A percentile compares a stretch with the other conserved stretches of the same genome.
phyloP scores from a whole-genome alignment of 2,888 invertebrate genomes.

The Bhutanitis thaidina region DNA sequence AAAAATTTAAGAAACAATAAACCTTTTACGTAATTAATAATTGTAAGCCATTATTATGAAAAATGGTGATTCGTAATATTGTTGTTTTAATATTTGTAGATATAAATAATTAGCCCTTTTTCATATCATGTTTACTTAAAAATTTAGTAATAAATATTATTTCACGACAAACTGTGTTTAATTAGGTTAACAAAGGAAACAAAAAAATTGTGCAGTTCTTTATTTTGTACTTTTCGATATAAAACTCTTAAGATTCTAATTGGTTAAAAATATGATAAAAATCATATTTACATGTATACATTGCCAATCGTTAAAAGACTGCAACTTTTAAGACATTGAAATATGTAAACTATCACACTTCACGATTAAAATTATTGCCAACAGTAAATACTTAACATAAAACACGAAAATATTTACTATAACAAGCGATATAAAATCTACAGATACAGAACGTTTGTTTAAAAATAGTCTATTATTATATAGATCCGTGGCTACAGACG shows the following conservation, averaged over 20 bases:
- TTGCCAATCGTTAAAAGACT: slow-evolving; percentile 9
- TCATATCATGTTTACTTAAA: neutral
- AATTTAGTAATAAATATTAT: slow-evolving; percentile 5
- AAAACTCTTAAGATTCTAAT: slow-evolving; percentile 29
- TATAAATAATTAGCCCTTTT: neutral
- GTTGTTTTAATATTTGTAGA: no score
- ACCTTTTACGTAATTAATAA: no score
- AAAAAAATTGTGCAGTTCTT: slow-evolving; percentile 32
- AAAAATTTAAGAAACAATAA: no score
- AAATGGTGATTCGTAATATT: no score
- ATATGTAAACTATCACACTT: slow-evolving; percentile 1
- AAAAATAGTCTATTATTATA: no score
- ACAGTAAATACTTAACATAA: neutral
- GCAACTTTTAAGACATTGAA: slow-evolving; percentile 1
- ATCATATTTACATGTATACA: slow-evolving; percentile 30
- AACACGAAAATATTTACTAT: no score
- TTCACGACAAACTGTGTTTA: neutral
- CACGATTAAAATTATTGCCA: neutral
- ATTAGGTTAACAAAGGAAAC: neutral
- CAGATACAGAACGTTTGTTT: no score
- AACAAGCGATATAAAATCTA: no score
- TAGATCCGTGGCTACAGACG: no score
- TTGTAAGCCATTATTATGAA: no score
- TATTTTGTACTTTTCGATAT: slow-evolving; percentile 41
- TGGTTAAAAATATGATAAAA: slow-evolving; percentile 21